phyloP scores from a whole-genome alignment of 2,888 invertebrate species.

The Napeogenes inachia region DNA sequence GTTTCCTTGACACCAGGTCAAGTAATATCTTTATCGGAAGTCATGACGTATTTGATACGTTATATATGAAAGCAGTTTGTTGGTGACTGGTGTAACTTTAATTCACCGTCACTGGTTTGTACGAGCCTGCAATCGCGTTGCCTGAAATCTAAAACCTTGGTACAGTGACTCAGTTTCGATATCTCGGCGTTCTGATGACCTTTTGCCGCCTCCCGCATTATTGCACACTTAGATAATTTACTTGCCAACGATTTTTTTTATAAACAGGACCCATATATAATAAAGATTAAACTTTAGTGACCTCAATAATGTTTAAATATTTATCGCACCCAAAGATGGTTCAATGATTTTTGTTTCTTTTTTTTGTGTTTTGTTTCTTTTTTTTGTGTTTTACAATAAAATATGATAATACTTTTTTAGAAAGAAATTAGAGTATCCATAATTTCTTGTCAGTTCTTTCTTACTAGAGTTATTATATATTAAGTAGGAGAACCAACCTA shows the following conservation, averaged over 20 bases:
- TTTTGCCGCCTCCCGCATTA: slow-evolving; percentile 61
- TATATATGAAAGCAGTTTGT: too few relatives aligned
- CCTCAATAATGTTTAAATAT: neutral
- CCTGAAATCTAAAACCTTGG: slow-evolving; percentile 68
- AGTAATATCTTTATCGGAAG: slow-evolving; percentile 7
- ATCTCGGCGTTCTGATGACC: slow-evolving; percentile 69
- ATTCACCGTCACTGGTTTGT: slow-evolving; percentile 36
- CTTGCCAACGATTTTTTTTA: neutral
- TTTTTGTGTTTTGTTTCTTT: too few relatives aligned
- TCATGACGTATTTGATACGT: neutral
- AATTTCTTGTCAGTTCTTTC: too few relatives aligned
- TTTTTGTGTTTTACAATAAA: too few relatives aligned
- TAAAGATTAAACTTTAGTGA: too few relatives aligned
- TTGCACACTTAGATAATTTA: slow-evolving; percentile 46
- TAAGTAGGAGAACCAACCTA: too few relatives aligned
- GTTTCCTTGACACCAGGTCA: slow-evolving; percentile 24
- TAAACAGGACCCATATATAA: neutral
- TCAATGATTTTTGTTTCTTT: too few relatives aligned
- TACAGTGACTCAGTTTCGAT: slow-evolving; percentile 74
- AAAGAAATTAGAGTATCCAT: too few relatives aligned
- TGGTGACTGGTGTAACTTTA: slow-evolving; percentile 20
- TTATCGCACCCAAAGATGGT: neutral
- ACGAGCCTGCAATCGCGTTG: slow-evolving; percentile 41
- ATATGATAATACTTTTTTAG: too few relatives aligned
- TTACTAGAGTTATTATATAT: too few relatives aligned